Percentiles rank a stretch among this genome's conserved stretches.
These are phyloP conservation scores for Ommatoiulus sabulosus DNA, from an alignment of 2,888 invertebrate species.

Conservation along the genomic window DNA sequence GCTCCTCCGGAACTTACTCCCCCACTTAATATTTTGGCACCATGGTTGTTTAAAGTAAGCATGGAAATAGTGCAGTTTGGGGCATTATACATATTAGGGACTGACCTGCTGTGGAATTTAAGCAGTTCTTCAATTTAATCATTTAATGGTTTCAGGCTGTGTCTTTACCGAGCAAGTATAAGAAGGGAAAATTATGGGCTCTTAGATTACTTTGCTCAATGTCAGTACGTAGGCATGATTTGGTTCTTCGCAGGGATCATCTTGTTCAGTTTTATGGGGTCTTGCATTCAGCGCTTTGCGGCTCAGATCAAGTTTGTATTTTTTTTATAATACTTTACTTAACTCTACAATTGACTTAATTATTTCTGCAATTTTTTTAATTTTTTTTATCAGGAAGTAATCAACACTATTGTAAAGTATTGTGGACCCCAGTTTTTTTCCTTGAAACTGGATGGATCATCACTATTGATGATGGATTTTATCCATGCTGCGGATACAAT, in stretches of 20 bases:
- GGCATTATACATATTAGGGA: too few species aligned
- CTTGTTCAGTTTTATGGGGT: slow-evolving; percentile 88
- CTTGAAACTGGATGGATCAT: slow-evolving; percentile 87
- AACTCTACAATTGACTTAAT: not conserved
- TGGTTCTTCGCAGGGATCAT: slow-evolving; percentile 77
- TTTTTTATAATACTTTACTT: not conserved
- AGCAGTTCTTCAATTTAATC: not conserved
- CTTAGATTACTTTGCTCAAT: slow-evolving; percentile 84
- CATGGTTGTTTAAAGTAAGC: slow-evolving; percentile 87
- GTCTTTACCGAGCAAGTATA: slow-evolving; percentile 79
- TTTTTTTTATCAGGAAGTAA: slow-evolving; percentile 73
- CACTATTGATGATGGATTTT: slow-evolving; percentile 86
- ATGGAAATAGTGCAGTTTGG: slow-evolving; percentile 68
- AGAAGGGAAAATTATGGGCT: slow-evolving; percentile 85
- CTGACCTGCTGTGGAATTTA: too few species aligned
- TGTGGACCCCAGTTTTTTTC: slow-evolving; percentile 88
- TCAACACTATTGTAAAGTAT: slow-evolving; percentile 81
- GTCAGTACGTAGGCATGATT: slow-evolving; percentile 84
- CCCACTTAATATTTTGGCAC: slow-evolving; percentile 87
- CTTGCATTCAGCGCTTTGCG: slow-evolving; percentile 77
- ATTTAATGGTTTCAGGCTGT: slow-evolving; percentile 71
- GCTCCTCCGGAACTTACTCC: slow-evolving; percentile 81
- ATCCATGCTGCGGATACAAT: slow-evolving; percentile 90
- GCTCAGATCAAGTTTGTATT: slow-evolving; percentile 73
- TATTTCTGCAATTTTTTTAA: slow-evolving; percentile 55